Evolutionary conservation across 2,797 vertebrate genomes (phyloP).

Genomic region (Pangasius larnaudii): DNA sequence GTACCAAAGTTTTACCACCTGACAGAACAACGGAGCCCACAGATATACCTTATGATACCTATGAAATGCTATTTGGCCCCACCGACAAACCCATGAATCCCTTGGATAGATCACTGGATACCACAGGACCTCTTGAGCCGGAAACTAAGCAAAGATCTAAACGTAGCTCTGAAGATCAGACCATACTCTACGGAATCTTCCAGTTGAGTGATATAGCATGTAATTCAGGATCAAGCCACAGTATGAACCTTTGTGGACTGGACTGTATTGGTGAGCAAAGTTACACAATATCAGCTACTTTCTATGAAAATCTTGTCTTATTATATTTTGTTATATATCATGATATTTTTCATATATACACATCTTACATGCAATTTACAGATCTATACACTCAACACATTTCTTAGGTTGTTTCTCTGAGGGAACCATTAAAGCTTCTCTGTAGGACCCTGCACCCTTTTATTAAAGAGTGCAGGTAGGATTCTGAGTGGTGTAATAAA

Average conservation of each 20-base stretch:
- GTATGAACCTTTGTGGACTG: slow-evolving; percentile 44
- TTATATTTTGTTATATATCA: background rate
- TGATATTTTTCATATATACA: background rate
- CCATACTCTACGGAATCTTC: slow-evolving; percentile 51
- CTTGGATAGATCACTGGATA: background rate
- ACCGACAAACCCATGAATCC: background rate
- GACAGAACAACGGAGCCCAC: rapidly evolving
- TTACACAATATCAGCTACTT: background rate
- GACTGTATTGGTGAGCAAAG: slow-evolving; percentile 41
- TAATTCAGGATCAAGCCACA: slow-evolving; percentile 14
- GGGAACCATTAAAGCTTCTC: background rate
- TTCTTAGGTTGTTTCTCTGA: background rate
- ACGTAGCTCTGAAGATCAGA: background rate
- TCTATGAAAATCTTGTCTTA: background rate
- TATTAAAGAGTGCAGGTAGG: no score
- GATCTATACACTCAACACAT: background rate
- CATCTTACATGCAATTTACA: background rate
- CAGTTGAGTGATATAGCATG: slow-evolving; percentile 50
- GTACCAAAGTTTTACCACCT: background rate
- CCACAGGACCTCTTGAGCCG: background rate
- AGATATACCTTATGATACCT: background rate
- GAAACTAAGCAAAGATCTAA: background rate
- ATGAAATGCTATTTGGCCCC: background rate
- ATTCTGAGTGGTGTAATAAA: background rate
- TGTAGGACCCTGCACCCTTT: background rate